Evolutionary conservation across 2,888 invertebrate genomes (phyloP).

Genomic region (Endotricha flammealis): DNA sequence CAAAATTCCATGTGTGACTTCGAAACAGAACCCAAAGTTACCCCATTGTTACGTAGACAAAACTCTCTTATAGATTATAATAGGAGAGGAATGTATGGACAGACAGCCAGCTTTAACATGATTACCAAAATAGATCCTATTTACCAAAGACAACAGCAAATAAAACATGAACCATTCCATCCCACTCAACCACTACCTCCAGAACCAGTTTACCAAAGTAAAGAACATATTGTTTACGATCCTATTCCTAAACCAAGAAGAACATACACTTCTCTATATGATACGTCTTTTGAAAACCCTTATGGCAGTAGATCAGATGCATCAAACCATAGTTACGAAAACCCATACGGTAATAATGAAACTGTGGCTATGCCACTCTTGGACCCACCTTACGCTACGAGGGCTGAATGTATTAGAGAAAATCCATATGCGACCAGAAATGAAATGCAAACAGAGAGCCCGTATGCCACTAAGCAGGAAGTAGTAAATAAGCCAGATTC

Average conservation of each 20-base stretch:
- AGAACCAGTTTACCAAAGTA: conserved; percentile 74
- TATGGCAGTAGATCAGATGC: conserved; percentile 63
- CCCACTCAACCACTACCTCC: conserved; percentile 74
- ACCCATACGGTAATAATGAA: conserved; percentile 61
- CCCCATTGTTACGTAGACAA: conserved; percentile 72
- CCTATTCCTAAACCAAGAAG: conserved; percentile 73
- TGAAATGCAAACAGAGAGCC: conserved; percentile 38
- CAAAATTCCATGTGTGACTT: conserved; percentile 76
- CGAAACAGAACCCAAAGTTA: conserved; percentile 76
- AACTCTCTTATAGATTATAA: conserved; percentile 75
- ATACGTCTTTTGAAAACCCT: conserved; percentile 66
- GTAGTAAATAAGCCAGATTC: conserved; percentile 52
- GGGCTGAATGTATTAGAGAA: conserved; percentile 36
- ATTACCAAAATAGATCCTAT: conserved; percentile 77
- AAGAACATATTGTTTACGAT: conserved; percentile 69
- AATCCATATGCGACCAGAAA: conserved; percentile 38
- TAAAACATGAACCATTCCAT: conserved; percentile 70
- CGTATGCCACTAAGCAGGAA: conserved; percentile 48
- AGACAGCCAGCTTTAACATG: conserved; percentile 70
- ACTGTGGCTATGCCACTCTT: conserved; percentile 59
- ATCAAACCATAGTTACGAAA: conserved; percentile 65
- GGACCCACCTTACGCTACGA: conserved; percentile 45
- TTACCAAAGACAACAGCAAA: conserved; percentile 75
- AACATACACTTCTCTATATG: conserved; percentile 68
- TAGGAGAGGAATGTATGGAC: conserved; percentile 67